These are phyloP conservation scores for Neoitamus cyanurus DNA, from an alignment of 2,888 invertebrate species.

Conservation along the genomic window DNA sequence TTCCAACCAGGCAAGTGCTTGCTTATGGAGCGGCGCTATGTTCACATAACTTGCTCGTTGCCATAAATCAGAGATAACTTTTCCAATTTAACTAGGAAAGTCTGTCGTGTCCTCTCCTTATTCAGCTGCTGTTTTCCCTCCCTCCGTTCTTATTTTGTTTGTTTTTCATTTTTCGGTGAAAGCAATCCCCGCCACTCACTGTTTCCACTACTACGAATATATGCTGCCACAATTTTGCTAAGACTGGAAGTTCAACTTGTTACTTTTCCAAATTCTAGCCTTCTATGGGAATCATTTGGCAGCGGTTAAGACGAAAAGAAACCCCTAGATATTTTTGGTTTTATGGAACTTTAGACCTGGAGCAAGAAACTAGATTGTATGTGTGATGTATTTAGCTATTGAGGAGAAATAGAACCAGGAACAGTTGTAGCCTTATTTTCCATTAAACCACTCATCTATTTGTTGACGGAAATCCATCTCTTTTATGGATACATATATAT, in stretches of 20 bases:
- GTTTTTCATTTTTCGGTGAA: not conserved
- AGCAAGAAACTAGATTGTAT: too few relatives aligned
- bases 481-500: too few relatives aligned
- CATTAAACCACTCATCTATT: too few relatives aligned
- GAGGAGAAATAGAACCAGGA: too few relatives aligned
- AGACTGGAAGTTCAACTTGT: not conserved
- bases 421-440: too few relatives aligned
- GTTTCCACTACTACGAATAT: not conserved
- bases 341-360: too few relatives aligned
- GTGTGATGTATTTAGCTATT: too few relatives aligned
- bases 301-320: too few relatives aligned
- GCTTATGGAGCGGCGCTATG: not conserved
- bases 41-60: conserved; percentile 46
- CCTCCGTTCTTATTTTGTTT: not conserved
- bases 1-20: not conserved
- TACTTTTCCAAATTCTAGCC: too few relatives aligned
- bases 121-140: conserved; percentile 10
- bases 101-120: conserved; percentile 49
- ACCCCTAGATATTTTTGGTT: too few relatives aligned
- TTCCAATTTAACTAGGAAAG: conserved; percentile 55
- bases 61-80: conserved; percentile 55
- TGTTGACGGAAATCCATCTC: too few relatives aligned
- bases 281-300: too few relatives aligned
- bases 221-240: not conserved
- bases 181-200: not conserved